Base-by-base conservation (phyloP, 2,113 vertebrate genomes). In the Enhydra lutris region DNA sequence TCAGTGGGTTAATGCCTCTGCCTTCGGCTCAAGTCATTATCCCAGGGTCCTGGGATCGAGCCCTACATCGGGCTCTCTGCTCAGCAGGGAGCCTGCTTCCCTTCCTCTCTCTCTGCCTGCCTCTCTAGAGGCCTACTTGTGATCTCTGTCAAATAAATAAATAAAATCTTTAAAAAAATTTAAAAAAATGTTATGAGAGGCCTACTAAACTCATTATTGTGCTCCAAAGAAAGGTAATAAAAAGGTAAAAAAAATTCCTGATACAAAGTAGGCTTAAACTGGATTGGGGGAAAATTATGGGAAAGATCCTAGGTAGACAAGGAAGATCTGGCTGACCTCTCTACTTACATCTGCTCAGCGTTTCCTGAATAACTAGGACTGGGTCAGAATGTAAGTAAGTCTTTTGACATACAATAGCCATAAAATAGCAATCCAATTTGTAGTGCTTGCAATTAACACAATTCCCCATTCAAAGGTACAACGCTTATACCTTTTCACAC, bases 401-500 rank as follows among this genome's bases (percentile, higher is more conserved):
- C 61, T 74, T 96, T 89, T 74, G 90, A 91, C 45, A 65, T 26
- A 45, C n/a, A 50, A 81, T 34, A 76, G 12, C 87, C 45, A 29
- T 42, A 55, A 92, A 84, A 57, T 63, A 95, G 45, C 79, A 90
- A 89, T 23, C 20, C 34, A 50, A 7, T 89, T 91, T 73, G 23
- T 10, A 26, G 34, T 63, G 31, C 59, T 79, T 61, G 31, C 95
- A 96, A 84, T 87, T 88, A 96, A 52, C 83, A 92, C 50, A 55
- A 67, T 65, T n/a, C 34, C 42, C 82, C 20, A 26, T 50, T 94
- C 63, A 92, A 92, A 90, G 85, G 80, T 50, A n/a, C 85, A 55
- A 26, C 4, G 6, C 50, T 93, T 93, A 96, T 95, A 94, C 67
- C 97, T 86, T 93, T 96, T 90, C 94, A 97, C 89, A 95, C 57